Conservation (phyloP, 64 coral and sea anemone genomes). For the Dendrophyllia cribrosa region DNA sequence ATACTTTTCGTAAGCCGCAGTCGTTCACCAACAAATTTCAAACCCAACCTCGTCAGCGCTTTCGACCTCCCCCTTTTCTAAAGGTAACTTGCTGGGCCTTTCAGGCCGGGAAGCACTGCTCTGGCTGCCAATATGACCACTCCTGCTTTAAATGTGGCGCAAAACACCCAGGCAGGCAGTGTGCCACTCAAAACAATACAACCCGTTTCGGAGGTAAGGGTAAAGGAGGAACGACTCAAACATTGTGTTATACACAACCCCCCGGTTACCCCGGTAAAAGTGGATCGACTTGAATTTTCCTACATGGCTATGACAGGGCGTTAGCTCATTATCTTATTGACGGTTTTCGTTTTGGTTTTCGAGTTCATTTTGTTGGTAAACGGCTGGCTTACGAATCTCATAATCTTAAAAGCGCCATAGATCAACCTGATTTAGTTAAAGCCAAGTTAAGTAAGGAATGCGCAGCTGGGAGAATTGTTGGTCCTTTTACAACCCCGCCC, state of each 20-base stretch:
- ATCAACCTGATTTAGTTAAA: background rate
- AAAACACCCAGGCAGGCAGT: background rate
- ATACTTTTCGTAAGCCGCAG: background rate
- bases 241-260: background rate
- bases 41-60: background rate
- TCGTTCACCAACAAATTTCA: background rate
- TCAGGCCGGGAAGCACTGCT: background rate
- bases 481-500: constrained; percentile 10
- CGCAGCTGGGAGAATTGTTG: constrained; percentile 1
- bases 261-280: background rate
- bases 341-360: constrained; percentile 18
- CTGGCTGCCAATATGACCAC: background rate
- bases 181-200: background rate
- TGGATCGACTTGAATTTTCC: constrained; percentile 5
- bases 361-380: constrained; percentile 34
- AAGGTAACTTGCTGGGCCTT: constrained; percentile 26
- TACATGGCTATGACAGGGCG: background rate
- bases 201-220: background rate
- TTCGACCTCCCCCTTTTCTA: background rate
- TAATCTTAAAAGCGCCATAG: constrained; percentile 28
- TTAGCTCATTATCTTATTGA: constrained; percentile 2
- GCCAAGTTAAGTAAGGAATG: background rate
- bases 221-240: background rate
- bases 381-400: constrained; percentile 9
- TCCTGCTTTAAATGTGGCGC: background rate